These are phyloP conservation scores for Cydia fagiglandana DNA, from an alignment of 1,140 invertebrate species.

Conservation along the genomic window DNA sequence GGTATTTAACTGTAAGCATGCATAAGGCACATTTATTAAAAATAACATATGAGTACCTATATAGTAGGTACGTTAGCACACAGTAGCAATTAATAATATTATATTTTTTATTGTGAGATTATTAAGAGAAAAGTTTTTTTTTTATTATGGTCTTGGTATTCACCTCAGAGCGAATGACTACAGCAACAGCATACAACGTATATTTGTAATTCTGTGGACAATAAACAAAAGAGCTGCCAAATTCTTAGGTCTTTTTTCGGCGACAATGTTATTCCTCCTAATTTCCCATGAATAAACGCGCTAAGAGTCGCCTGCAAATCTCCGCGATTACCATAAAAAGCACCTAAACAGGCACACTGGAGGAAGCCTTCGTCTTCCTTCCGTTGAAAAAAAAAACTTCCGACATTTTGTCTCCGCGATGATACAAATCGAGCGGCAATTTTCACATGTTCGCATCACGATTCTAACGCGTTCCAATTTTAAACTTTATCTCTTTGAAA, in stretches of 20 bases:
- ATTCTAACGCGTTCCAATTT: neutral
- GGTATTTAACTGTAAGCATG: no score
- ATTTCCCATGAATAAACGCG: slow-evolving; percentile 66
- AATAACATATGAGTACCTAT: no score
- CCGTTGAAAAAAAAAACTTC: slow-evolving; percentile 73
- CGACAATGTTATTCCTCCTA: slow-evolving; percentile 27
- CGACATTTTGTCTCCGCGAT: slow-evolving; percentile 59
- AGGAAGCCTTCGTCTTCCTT: slow-evolving; percentile 69
- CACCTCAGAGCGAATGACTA: no score
- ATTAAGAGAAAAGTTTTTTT: no score
- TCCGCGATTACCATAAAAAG: slow-evolving; percentile 76
- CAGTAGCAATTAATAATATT: no score
- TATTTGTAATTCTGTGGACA: no score
- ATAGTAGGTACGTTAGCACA: no score
- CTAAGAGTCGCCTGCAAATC: slow-evolving; percentile 72
- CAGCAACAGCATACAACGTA: no score
- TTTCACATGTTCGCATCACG: neutral
- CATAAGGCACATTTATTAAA: no score
- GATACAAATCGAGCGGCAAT: neutral
- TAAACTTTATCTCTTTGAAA: neutral
- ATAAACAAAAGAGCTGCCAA: neutral
- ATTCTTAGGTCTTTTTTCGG: slow-evolving; percentile 26
- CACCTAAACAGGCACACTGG: slow-evolving; percentile 65
- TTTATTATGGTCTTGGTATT: no score
- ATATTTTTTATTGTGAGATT: no score